Conservation (phyloP, 2,797 vertebrate species). For the Anas flavirostris region DNA sequence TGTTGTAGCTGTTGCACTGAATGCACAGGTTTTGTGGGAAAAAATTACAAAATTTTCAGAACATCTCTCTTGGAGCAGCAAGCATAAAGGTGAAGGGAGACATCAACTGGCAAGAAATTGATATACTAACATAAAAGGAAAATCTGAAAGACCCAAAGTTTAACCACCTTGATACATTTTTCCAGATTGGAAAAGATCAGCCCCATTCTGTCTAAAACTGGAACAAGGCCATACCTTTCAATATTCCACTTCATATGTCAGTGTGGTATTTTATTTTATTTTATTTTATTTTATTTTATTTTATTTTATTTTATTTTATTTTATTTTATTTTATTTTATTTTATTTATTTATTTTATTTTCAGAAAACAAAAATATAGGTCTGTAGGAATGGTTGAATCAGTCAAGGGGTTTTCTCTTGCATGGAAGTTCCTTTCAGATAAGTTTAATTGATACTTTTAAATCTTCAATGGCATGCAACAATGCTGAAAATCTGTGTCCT, state of each 20-base stretch:
- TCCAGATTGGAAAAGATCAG: neutral
- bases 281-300: too few relatives aligned
- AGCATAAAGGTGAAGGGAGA: neutral
- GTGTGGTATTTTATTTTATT: neutral
- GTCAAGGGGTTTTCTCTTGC: neutral
- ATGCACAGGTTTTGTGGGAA: too few relatives aligned
- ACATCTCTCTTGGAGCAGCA: neutral
- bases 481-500: neutral
- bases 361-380: too few relatives aligned
- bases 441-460: neutral
- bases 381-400: neutral
- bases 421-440: neutral
- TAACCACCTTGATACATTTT: neutral
- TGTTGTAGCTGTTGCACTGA: neutral
- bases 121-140: neutral
- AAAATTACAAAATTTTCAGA: neutral
- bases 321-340: too few relatives aligned
- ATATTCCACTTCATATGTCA: neutral
- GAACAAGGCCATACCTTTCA: neutral
- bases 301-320: too few relatives aligned
- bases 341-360: too few relatives aligned
- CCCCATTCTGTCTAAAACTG: neutral
- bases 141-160: neutral
- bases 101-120: rapidly evolving
- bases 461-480: neutral